Evolutionary conservation across 2,113 vertebrate genomes (phyloP).

Genomic region (Rattus rattus): DNA sequence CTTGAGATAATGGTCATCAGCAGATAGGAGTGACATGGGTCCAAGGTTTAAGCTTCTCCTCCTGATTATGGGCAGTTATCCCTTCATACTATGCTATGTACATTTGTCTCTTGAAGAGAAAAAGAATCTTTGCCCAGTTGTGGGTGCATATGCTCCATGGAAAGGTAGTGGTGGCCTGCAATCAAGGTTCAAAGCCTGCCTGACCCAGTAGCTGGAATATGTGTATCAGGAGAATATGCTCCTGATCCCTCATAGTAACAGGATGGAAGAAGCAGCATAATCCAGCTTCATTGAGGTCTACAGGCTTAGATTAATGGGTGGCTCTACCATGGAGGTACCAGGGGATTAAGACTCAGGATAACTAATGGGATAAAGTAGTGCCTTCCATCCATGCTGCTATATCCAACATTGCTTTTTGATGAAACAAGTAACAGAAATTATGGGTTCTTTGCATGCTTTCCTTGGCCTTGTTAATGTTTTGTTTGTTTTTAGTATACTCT

Average conservation of each 20-base stretch:
- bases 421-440: neutral
- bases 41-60: neutral
- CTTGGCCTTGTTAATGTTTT: neutral
- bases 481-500: neutral
- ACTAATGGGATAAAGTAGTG: too few relatives aligned
- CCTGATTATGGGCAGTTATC: neutral
- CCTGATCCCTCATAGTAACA: neutral
- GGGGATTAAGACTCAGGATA: neutral
- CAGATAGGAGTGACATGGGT: neutral
- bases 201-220: neutral
- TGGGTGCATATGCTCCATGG: too few relatives aligned
- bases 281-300: neutral
- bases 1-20: neutral
- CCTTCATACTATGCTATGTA: neutral
- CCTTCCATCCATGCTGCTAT: neutral
- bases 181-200: neutral
- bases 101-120: neutral
- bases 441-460: neutral
- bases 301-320: neutral
- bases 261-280: neutral
- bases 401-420: neutral
- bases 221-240: neutral
- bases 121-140: neutral
- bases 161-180: neutral
- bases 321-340: neutral